Evolutionary conservation across 2,113 vertebrate species (phyloP).

Genomic region (Mustelus asterias): DNA sequence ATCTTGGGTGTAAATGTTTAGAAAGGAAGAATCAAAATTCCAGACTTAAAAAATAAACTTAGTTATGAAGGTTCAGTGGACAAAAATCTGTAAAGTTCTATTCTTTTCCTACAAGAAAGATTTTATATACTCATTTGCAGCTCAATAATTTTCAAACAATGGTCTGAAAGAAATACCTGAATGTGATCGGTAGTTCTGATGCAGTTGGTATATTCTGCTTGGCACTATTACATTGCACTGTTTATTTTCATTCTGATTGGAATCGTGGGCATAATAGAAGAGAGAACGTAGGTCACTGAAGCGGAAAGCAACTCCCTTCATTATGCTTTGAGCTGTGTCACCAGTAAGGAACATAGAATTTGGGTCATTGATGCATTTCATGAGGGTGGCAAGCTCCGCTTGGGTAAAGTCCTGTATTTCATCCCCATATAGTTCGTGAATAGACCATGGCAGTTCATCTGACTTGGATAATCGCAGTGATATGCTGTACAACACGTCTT

Average conservation of each 20-base stretch:
- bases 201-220: slow-evolving; percentile 63
- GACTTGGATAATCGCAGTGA: slow-evolving; percentile 58
- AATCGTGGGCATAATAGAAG: slow-evolving; percentile 66
- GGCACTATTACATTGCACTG: slow-evolving; percentile 58
- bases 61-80: neutral
- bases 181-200: slow-evolving; percentile 73
- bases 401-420: slow-evolving; percentile 76
- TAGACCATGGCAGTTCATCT: slow-evolving; percentile 60
- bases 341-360: slow-evolving; percentile 73
- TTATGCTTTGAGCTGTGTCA: slow-evolving; percentile 73
- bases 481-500: slow-evolving; percentile 64
- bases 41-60: neutral
- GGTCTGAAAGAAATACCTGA: slow-evolving; percentile 53
- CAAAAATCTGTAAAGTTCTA: neutral
- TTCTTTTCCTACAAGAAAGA: neutral
- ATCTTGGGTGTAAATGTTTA: neutral
- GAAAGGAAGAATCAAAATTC: neutral
- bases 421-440: slow-evolving; percentile 70
- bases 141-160: neutral
- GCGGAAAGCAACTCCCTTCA: slow-evolving; percentile 70
- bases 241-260: slow-evolving; percentile 47
- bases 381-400: slow-evolving; percentile 62
- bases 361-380: slow-evolving; percentile 67
- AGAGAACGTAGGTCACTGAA: slow-evolving; percentile 67
- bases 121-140: neutral